Base-by-base conservation (phyloP, 2,113 vertebrate species). In the Poicephalus gulielmi region DNA sequence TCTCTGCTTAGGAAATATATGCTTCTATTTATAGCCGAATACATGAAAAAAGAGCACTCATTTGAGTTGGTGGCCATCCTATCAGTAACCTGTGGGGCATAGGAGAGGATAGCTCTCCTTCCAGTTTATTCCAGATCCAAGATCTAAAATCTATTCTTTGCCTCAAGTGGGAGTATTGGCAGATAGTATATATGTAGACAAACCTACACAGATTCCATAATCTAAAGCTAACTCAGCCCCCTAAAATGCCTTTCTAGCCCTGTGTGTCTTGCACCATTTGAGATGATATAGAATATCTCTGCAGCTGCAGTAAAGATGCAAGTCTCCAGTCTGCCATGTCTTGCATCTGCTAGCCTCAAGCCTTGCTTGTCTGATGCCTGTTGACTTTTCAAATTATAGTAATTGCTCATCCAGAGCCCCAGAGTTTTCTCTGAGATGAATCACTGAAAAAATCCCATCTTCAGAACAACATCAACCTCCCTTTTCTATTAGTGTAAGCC, bases 1-100 rank as follows among this genome's bases (percentile, higher is more conserved):
- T 47, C 23, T 82, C 47, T 76, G 20, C 30, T 64, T 76, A 31
- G 35, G 52, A 87, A 96, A 68, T 19, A 3, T 4, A 13, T 28
- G 5, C 4, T 1, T 81, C 43, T 82, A 6, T 47, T 44, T 84
- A 23, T 18, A 85, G 39, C 24, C 1, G 2, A 66, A 74, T 53
- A n/a, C 5, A 20, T n/a, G 18, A 79, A 79, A 90, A 60, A 23
- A 67, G 87, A 84, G 22, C 39, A 67, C 22, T 1, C 1, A 17
- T 49, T 49, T 71, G 50, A 71, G 55, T 50, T 0, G 0, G 43
- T 71, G 25, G 17, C 28, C n/a, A 18, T 49, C 31, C 1, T 0
- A 23, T 53, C 41, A 25, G 11, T 70, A 52, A 70, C 28, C 19
- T 28, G 5, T 49, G 52, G 24, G 57, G 7, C 11, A 33, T 55